phyloP scores from a whole-genome alignment of 2,113 vertebrate species.

The Ranitomeya imitator region DNA sequence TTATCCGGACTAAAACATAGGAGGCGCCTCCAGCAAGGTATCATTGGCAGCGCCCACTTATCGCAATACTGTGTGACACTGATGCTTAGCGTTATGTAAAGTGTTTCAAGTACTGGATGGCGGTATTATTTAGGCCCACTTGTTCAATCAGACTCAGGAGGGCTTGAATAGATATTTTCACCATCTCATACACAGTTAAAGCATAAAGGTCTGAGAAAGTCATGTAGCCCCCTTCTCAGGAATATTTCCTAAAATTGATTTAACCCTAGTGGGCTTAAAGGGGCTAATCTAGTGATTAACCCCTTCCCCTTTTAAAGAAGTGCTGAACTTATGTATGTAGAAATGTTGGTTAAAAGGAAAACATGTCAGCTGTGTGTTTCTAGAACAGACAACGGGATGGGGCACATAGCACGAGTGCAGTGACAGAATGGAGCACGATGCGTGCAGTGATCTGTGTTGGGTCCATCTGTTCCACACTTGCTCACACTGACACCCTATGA shows the following conservation, averaged over 20 bases:
- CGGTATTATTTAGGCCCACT: not conserved
- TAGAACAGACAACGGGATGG: not conserved
- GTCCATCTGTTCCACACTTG: constrained; percentile 31
- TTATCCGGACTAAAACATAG: not conserved
- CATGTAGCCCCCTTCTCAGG: not conserved
- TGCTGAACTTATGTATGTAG: not conserved
- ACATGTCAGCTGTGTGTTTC: not conserved
- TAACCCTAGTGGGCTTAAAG: not conserved
- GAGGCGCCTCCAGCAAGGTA: too few relatives aligned
- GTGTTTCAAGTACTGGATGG: not conserved
- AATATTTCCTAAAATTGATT: too few relatives aligned
- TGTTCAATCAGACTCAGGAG: too few relatives aligned
- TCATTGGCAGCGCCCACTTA: too few relatives aligned
- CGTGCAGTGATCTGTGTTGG: constrained; percentile 20
- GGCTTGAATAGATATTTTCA: not conserved
- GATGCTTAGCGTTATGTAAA: not conserved
- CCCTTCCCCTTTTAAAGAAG: not conserved
- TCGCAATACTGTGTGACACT: not conserved
- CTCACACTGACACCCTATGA: not conserved
- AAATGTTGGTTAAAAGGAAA: not conserved
- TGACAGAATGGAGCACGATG: not conserved
- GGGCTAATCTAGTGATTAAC: not conserved
- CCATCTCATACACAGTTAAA: not conserved
- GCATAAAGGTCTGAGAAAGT: not conserved
- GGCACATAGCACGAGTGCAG: not conserved